These are phyloP conservation scores for Tamias sibiricus DNA, from an alignment of 2,113 vertebrate genomes.

Conservation along the genomic window DNA sequence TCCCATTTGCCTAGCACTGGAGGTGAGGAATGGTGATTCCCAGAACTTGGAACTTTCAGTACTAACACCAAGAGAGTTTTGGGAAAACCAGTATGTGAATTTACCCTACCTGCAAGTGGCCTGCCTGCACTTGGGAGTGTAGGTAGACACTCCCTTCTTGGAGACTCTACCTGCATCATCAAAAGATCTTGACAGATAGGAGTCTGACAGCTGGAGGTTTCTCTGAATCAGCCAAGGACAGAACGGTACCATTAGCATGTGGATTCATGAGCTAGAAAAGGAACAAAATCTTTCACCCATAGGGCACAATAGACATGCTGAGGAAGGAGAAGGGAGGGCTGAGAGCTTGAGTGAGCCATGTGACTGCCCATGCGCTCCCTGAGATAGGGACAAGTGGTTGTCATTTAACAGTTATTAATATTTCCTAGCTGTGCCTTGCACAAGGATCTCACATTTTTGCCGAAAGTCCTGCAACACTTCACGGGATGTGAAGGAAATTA, in stretches of 20 bases:
- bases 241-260: background rate
- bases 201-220: conserved; percentile 1
- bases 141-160: background rate
- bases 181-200: background rate
- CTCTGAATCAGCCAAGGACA: conserved; percentile 15
- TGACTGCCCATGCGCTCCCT: background rate
- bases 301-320: background rate
- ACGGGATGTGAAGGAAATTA: conserved; percentile 59
- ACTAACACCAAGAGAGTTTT: background rate
- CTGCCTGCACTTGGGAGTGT: background rate
- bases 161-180: background rate
- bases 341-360: background rate
- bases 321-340: background rate
- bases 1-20: background rate
- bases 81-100: background rate
- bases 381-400: background rate
- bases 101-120: background rate
- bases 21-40: background rate
- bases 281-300: conserved; percentile 34
- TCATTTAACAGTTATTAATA: conserved; percentile 33
- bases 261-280: conserved; percentile 48
- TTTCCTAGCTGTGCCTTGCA: conserved; percentile 5
- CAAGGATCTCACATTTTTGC: conserved; percentile 34
- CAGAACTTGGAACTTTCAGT: background rate
- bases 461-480: conserved; percentile 36